Evolutionary conservation across 2,888 invertebrate species (phyloP), one percentile per base, ranked within the genome.

Genomic region (Coronaproctus castanopsis): DNA sequence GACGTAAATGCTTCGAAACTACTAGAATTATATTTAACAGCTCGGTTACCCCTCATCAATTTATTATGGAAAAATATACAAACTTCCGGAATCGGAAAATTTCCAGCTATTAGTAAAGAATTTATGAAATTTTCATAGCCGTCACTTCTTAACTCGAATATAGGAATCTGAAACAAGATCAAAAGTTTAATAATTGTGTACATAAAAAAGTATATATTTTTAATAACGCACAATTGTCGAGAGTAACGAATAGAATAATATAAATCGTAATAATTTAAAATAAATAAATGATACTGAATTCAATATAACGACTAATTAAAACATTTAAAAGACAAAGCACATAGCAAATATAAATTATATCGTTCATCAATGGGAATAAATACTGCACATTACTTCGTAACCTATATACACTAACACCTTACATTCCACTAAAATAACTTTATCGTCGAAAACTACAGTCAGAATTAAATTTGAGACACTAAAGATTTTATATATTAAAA

Each of bases 51-150:
- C 57, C 97, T 80, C 69, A 87, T 80, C 1, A 97, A 76, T 69
- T 85, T 84, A 68, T 86, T 84, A 36, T 87, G 86, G 70, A 97
- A 97, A 71, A 85, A 89, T 14, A 96, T 80, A 48, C 89, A 83
- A 1, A 96, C 96, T 75, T 97, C 97, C 2, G 79, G 77, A 64
- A 97, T 90, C 62, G 81, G 80, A 67, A 85, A 85, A 65, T 82
- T 84, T 1, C 90, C 92, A 5, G 96, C 93, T 36, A 96, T 81
- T 50, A 95, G 80, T 18, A 97, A 73, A 0, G 96, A 87, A 0
- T 87, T 83, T 19, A 93, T 79, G 63, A 97, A 87, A 71, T 97
- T 97, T 66, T 92, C 89, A 63, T 87, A 79, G 1, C 95, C 97
- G 69, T 97, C 97, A 66, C 87, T 92, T 21, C 95, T 79, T 0